A percentile compares a stretch with the other conserved stretches of the same genome.
Conservation (phyloP, 1,140 invertebrate species). For the Solenopsis fugax region DNA sequence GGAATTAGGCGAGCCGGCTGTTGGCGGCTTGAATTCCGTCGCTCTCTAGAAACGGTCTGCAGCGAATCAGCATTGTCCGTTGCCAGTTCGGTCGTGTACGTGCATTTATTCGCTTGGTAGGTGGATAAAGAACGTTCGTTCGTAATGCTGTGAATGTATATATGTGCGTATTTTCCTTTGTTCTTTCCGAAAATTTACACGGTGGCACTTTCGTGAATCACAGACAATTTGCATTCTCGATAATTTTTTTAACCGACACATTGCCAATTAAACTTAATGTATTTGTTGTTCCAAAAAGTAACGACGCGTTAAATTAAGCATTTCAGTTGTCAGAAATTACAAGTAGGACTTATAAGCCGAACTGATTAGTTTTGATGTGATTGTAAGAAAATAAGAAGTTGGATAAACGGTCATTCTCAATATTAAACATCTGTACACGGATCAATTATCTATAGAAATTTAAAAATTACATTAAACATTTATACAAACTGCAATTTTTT, state of each 20-base stretch:
- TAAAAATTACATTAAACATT: too few species aligned
- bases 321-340: too few species aligned
- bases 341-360: too few species aligned
- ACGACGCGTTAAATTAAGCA: background rate
- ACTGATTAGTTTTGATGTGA: too few species aligned
- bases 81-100: conserved; percentile 42
- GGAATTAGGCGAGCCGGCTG: conserved; percentile 72
- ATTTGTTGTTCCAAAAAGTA: background rate
- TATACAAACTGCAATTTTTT: too few species aligned
- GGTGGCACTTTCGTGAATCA: too few species aligned
- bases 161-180: background rate
- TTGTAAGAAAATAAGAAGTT: too few species aligned
- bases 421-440: too few species aligned
- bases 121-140: conserved; percentile 42
- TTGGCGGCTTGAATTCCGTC: conserved; percentile 69
- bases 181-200: background rate
- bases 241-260: background rate
- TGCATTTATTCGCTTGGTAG: conserved; percentile 47
- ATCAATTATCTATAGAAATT: too few species aligned
- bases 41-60: conserved; percentile 63
- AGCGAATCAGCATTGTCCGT: conserved; percentile 68
- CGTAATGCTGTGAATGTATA: background rate
- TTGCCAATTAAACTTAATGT: background rate
- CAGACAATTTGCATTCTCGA: background rate
- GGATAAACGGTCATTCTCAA: too few species aligned